phyloP scores from a whole-genome alignment of 2,113 vertebrate genomes.

The Parotia lawesii region DNA sequence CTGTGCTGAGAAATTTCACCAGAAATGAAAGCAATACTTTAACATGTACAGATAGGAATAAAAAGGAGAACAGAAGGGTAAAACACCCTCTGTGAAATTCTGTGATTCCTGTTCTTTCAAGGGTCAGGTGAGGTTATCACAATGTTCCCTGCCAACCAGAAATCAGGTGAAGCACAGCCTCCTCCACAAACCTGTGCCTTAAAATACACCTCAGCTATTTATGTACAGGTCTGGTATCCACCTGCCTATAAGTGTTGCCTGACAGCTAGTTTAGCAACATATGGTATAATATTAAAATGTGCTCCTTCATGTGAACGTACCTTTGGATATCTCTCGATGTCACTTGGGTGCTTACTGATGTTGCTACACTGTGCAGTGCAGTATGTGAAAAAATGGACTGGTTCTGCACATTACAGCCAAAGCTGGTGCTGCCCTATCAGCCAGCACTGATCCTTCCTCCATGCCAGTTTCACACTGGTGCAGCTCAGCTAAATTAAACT shows the following conservation, averaged over 20 bases:
- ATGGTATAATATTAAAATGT: not conserved
- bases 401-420: not conserved
- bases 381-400: not conserved
- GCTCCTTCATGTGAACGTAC: not conserved
- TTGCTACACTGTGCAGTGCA: not conserved
- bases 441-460: not conserved
- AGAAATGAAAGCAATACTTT: not conserved
- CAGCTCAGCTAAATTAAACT: not conserved
- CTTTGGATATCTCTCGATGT: not conserved
- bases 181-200: not conserved
- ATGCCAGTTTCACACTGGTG: not conserved
- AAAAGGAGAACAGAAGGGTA: not conserved
- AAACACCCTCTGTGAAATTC: not conserved
- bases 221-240: not conserved
- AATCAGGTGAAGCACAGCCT: not conserved
- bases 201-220: not conserved
- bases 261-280: not conserved
- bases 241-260: not conserved
- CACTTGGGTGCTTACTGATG: not conserved
- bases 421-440: fast-evolving
- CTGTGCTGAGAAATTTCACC: not conserved
- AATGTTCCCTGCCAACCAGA: not conserved
- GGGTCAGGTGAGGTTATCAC: not conserved
- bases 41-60: not conserved
- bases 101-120: not conserved